A percentile compares a stretch with the other conserved stretches of the same genome.
Conservation (phyloP, 2,113 vertebrate species). For the Brachypteracias leptosomus region DNA sequence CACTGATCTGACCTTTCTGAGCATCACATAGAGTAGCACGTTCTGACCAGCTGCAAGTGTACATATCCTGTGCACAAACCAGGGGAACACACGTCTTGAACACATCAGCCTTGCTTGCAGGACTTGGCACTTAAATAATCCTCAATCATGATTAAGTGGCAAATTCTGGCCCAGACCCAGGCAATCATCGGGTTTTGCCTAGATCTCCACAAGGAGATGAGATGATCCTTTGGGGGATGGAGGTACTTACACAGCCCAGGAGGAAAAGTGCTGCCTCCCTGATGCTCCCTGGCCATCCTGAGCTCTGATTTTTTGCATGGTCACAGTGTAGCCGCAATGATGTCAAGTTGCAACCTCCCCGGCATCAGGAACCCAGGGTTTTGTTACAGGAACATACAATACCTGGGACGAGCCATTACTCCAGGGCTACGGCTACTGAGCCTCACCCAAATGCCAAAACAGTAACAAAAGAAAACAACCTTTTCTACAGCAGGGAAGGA, state of each 20-base stretch:
- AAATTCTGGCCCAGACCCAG: not conserved
- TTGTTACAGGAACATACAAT: not conserved
- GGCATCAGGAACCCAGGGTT: not conserved
- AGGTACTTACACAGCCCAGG: not conserved
- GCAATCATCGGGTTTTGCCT: not conserved
- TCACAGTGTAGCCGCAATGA: not conserved
- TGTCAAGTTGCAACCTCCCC: not conserved
- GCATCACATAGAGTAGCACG: not conserved
- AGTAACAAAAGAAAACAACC: not conserved
- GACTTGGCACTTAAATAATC: not conserved
- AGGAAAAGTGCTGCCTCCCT: not conserved
- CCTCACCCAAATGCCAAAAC: not conserved
- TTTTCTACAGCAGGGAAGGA: not conserved
- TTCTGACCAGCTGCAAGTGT: not conserved
- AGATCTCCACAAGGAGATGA: not conserved
- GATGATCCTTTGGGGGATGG: not conserved
- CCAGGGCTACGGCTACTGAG: not conserved
- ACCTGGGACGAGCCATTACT: not conserved
- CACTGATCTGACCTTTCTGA: not conserved
- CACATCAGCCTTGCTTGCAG: not conserved
- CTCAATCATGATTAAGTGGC: not conserved
- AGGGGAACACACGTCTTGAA: not conserved
- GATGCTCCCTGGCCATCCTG: not conserved
- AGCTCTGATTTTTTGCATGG: not conserved
- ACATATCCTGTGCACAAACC: not conserved